These are phyloP conservation scores for Venturia canescens DNA, from an alignment of 1,140 invertebrate species.

Conservation along the genomic window DNA sequence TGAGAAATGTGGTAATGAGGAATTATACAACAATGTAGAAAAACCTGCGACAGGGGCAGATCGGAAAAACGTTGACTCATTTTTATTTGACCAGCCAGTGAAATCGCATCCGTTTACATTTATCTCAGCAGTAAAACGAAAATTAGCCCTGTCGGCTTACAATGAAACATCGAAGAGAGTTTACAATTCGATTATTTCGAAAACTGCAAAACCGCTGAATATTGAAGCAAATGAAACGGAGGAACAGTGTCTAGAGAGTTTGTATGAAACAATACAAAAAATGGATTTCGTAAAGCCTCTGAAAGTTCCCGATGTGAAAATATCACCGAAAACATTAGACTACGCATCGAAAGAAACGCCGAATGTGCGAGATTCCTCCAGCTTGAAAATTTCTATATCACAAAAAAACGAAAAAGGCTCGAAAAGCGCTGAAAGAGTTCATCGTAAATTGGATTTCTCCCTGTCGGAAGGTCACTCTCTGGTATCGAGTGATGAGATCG, in stretches of 20 bases:
- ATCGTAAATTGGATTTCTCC: constrained; percentile 72
- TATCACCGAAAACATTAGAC: constrained; percentile 72
- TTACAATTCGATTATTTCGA: constrained; percentile 54
- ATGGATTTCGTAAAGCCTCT: constrained; percentile 73
- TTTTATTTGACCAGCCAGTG: constrained; percentile 62
- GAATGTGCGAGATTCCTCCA: constrained; percentile 62
- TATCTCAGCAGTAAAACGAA: constrained; percentile 73
- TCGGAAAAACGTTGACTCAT: constrained; percentile 61
- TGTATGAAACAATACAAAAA: constrained; percentile 56
- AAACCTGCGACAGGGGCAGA: constrained; percentile 41
- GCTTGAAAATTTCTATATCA: constrained; percentile 59
- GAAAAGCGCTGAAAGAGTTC: constrained; percentile 67
- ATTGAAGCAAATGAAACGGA: background rate
- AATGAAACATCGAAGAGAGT: constrained; percentile 57
- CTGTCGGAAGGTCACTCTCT: constrained; percentile 65
- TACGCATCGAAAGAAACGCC: constrained; percentile 68
- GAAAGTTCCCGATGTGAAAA: constrained; percentile 73
- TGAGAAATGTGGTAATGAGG: constrained; percentile 52
- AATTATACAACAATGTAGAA: constrained; percentile 38
- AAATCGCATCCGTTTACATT: constrained; percentile 74
- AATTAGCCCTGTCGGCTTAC: constrained; percentile 64
- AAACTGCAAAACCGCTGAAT: constrained; percentile 49
- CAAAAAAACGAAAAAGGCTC: constrained; percentile 63
- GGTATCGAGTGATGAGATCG: constrained; percentile 68
- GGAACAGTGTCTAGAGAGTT: constrained; percentile 51